Base-by-base conservation (phyloP, 2,888 invertebrate species). In the Cistogaster globosa region DNA sequence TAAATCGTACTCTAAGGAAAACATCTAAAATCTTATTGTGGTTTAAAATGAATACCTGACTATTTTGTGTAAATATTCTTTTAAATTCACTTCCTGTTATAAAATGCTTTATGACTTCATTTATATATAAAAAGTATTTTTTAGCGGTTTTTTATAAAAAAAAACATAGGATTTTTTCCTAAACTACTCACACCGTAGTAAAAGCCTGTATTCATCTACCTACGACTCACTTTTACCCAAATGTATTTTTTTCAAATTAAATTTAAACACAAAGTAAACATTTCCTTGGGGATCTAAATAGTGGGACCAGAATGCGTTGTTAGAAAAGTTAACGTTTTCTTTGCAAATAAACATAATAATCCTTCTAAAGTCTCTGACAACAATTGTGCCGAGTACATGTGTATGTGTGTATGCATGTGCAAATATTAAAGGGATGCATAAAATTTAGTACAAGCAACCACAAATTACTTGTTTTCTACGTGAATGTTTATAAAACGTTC, bases 271-370 rank as follows among this genome's bases (percentile, higher is more conserved):
- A 60, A 84, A 84, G 72, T 68, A 76, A 84, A 14, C 71, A 80
- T 84, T 84, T 80, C 76, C 80, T 80, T 20, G 55, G 76, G 80
- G 84, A 80, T 72, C 22, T 55, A 60, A 72, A 67, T 18, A 36
- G 11, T 22, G 14, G 55, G 11, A 68, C 51, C 20, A 75, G 45
- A 62, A 68, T 20, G 48, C 62, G 42, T 62, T 68, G 67, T 60
- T 63, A 36, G 22, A 16, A 55, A 53, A 51, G 65, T 42, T 67
- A 53, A 68, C 68, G 36, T 38, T 45, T 42, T 58, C 20, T 42
- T 80, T 76, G 72, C 48, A 77, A 81, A 84, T 62, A 80, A 84
- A 72, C 80, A 72, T 84, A 72, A 72, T 76, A 84, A 80, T 72
- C 72, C 67, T 84, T 72, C 62, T 80, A 48, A 77, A 62, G 60